Conservation (phyloP, 2,888 invertebrate species). For the Notodonta dromedarius region DNA sequence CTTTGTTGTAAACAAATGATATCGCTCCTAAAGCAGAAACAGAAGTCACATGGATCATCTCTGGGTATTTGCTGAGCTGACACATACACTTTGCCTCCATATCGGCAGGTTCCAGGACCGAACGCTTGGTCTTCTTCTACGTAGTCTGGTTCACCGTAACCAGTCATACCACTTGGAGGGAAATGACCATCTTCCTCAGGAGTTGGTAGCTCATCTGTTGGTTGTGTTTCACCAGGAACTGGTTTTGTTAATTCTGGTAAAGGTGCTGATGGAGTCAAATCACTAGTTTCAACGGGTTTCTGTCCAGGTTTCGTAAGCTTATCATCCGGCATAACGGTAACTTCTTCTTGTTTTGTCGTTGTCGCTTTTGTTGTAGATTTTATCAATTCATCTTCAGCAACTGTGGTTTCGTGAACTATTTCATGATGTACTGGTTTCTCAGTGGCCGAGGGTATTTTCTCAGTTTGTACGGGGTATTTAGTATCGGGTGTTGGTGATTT, state of each 20-base stretch:
- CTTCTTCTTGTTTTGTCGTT: slow-evolving; percentile 38
- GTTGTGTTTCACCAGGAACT: slow-evolving; percentile 53
- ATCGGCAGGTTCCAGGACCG: slow-evolving; percentile 95
- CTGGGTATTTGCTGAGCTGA: slow-evolving; percentile 97
- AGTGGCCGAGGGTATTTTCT: slow-evolving; percentile 24
- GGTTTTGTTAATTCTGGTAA: slow-evolving; percentile 62
- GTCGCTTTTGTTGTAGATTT: slow-evolving; percentile 19
- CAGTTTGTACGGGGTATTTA: slow-evolving; percentile 15
- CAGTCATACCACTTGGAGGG: slow-evolving; percentile 66
- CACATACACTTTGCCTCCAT: slow-evolving; percentile 96
- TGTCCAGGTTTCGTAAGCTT: slow-evolving; percentile 55
- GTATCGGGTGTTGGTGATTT: slow-evolving; percentile 26
- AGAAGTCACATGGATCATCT: slow-evolving; percentile 97
- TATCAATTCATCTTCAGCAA: slow-evolving; percentile 33
- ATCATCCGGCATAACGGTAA: slow-evolving; percentile 43
- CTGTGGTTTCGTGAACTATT: slow-evolving; percentile 23
- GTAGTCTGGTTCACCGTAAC: slow-evolving; percentile 87
- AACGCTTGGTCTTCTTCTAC: slow-evolving; percentile 91
- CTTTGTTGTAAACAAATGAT: slow-evolving; percentile 98
- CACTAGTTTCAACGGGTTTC: slow-evolving; percentile 43
- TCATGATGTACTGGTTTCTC: slow-evolving; percentile 23
- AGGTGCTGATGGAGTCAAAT: slow-evolving; percentile 35
- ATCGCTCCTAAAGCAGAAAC: slow-evolving; percentile 98
- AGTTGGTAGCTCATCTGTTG: slow-evolving; percentile 64
- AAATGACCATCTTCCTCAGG: slow-evolving; percentile 65